Evolutionary conservation across 2,888 invertebrate genomes (phyloP).

Genomic region (Sesia bembeciformis): DNA sequence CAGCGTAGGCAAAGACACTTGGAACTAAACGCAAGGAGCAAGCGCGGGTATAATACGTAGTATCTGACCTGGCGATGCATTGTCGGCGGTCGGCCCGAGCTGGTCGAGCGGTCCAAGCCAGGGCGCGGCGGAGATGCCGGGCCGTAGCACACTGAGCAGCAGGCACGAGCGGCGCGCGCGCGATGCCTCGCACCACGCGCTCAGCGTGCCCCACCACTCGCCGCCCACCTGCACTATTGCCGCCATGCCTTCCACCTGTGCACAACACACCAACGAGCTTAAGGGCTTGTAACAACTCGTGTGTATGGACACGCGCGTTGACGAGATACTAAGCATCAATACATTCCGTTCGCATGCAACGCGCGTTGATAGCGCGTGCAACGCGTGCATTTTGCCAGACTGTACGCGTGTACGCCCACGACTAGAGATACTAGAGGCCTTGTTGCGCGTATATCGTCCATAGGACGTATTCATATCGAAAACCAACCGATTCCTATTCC

Average conservation of each 20-base stretch:
- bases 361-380: no score
- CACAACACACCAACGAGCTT: no score
- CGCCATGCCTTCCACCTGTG: constrained; percentile 89
- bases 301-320: no score
- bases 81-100: constrained; percentile 79
- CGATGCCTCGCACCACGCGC: constrained; percentile 90
- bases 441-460: no score
- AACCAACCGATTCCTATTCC: no score
- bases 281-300: no score
- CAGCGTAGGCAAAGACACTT: constrained; percentile 81
- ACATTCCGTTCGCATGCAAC: no score
- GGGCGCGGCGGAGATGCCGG: constrained; percentile 83
- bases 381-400: no score
- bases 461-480: no score
- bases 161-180: constrained; percentile 81
- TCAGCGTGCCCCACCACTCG: constrained; percentile 96
- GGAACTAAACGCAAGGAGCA: constrained; percentile 87
- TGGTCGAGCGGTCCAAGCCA: constrained; percentile 91
- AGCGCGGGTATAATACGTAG: not conserved
- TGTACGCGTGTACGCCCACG: no score
- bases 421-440: no score
- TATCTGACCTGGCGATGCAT: constrained; percentile 30
- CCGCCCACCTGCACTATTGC: constrained; percentile 88
- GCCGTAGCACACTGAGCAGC: constrained; percentile 89
- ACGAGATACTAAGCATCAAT: no score